Evolutionary conservation across 2,888 invertebrate species (phyloP), one percentile per base, ranked within the genome.

Genomic region (Yponomeuta malinellus): DNA sequence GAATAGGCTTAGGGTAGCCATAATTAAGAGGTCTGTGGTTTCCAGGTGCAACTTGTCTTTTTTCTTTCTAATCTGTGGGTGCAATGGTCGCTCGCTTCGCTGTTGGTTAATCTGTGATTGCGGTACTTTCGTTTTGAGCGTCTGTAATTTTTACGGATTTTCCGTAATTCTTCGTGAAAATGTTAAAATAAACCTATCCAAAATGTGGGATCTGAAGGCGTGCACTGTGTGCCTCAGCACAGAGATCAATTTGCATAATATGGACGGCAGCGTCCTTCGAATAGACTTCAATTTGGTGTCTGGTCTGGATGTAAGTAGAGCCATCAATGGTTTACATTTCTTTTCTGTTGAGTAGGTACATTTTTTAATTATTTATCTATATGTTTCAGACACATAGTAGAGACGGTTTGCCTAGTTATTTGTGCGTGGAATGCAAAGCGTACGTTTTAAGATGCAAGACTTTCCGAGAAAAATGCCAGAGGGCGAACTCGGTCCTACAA

Each of bases 401-500:
- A 4, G 80, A 79, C 75, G 90, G 89, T 1, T 75, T 90, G 73
- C 89, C 90, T 3, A 81, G 85, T 71, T 87, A 87, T 75, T 77
- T 92, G 71, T 92, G 91, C 77, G 79, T 81, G 66, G 84, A 85
- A 75, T 92, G 91, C 75, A 73, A 75, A 69, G 82, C 84, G 2
- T 81, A 82, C 72, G 77, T 90, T 5, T 83, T 75, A 74, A 81
- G 80, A 5, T 89, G 79, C 69, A 81, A 79, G 69, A 83, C 79
- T 70, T 92, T 91, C 75, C 81, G 87, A 70, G 81, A 84, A 23
- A 89, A 84, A 82, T 90, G 91, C 75, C 88, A 90, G 67, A 80
- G 84, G 72, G 85, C 90, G 5, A 79, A 87, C 77, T 90, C 81
- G 74, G 75, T 83, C 59, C 77, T 92, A 69, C 79, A 81, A 71